phyloP scores from a whole-genome alignment of 1,140 invertebrate genomes.

The Nebria ingens region DNA sequence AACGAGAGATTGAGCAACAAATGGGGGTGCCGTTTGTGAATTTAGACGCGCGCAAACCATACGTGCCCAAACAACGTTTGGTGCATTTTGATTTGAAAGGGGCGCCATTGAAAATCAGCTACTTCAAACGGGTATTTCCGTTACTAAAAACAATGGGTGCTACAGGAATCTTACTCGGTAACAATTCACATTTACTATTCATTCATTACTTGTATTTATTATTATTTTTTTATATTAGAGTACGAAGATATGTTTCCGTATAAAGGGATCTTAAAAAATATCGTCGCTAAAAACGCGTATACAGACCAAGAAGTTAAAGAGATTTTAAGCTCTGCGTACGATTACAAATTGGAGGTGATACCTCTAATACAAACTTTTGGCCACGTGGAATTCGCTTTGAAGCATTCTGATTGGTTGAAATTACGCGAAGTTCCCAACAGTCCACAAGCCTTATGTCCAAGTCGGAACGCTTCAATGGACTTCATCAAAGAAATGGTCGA shows the following conservation, averaged over 20 bases:
- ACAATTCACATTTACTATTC: background rate
- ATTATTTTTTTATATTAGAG: too few species aligned
- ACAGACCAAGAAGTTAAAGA: conserved; percentile 52
- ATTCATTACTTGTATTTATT: background rate
- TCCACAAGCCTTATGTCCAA: conserved; percentile 78
- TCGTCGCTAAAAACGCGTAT: conserved; percentile 72
- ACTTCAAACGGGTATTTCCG: conserved; percentile 62
- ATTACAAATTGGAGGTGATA: conserved; percentile 67
- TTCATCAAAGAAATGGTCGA: conserved; percentile 71
- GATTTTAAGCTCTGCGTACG: conserved; percentile 51
- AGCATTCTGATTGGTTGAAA: conserved; percentile 62
- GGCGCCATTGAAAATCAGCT: conserved; percentile 65
- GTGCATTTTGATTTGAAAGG: conserved; percentile 89
- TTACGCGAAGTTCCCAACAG: conserved; percentile 66
- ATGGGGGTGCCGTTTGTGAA: conserved; percentile 31
- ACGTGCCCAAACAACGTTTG: conserved; percentile 38
- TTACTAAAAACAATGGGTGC: conserved; percentile 67
- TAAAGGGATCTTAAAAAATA: conserved; percentile 48
- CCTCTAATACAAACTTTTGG: conserved; percentile 94
- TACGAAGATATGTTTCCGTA: conserved; percentile 99
- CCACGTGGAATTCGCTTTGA: conserved; percentile 84
- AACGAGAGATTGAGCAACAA: conserved; percentile 25
- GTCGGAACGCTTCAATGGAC: conserved; percentile 54
- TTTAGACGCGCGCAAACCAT: conserved; percentile 26
- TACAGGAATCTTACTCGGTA: conserved; percentile 49